Conservation (phyloP, 2,797 vertebrate genomes). For the Xerus rutilus region DNA sequence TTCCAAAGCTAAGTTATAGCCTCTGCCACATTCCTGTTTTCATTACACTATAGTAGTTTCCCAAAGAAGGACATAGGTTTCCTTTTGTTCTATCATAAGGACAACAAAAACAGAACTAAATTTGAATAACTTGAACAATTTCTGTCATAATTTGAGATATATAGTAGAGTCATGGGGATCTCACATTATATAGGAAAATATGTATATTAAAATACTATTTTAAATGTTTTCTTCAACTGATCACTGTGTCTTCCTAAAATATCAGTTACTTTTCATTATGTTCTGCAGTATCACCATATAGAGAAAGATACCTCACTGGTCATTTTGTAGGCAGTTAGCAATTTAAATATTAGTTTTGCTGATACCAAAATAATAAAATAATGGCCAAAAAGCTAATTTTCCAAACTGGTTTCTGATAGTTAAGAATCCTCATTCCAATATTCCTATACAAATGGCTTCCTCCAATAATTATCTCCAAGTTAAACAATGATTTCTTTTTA, state of each 20-base stretch:
- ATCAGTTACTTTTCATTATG: background rate
- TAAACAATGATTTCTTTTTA: background rate
- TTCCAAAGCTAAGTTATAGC: slow-evolving; percentile 69
- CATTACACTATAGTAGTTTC: background rate
- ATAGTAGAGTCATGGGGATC: background rate
- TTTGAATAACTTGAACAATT: background rate
- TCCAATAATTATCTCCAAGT: background rate
- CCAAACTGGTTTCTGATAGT: background rate
- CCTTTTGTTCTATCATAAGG: background rate
- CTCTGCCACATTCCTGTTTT: slow-evolving; percentile 51
- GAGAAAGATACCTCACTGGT: background rate
- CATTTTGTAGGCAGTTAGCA: accelerated
- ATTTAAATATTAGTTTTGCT: slow-evolving; percentile 6
- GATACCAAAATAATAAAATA: background rate
- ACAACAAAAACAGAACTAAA: background rate
- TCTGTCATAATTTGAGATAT: background rate
- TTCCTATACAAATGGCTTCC: background rate
- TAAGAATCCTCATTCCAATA: background rate
- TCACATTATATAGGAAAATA: background rate
- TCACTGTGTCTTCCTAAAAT: background rate
- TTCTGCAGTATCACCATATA: accelerated
- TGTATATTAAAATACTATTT: background rate
- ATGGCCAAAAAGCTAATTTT: background rate
- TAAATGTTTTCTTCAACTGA: background rate
- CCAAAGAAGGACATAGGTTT: background rate